These are phyloP conservation scores for Dendrocincla fuliginosa DNA, from an alignment of 2,797 vertebrate genomes.

Conservation along the genomic window DNA sequence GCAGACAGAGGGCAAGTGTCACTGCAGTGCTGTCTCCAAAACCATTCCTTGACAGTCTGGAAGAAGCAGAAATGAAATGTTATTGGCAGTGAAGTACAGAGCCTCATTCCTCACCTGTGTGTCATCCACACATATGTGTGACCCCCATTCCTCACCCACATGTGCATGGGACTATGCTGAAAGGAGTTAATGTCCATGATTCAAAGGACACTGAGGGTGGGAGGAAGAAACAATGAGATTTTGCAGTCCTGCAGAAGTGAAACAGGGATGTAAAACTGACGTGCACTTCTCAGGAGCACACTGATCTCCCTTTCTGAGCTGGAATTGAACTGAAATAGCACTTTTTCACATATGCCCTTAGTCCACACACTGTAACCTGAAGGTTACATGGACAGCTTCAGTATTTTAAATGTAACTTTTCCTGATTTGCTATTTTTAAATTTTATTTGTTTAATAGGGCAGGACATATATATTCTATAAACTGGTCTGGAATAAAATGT, in stretches of 20 bases:
- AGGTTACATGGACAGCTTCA: neutral
- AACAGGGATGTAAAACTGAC: neutral
- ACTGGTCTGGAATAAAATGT: neutral
- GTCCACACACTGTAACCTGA: neutral
- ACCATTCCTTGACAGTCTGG: conserved; percentile 82
- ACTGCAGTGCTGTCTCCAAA: conserved; percentile 76
- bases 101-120: neutral
- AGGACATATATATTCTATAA: rapidly evolving
- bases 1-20: conserved; percentile 76
- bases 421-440: rapidly evolving
- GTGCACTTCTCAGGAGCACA: neutral
- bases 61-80: neutral
- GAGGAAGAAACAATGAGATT: neutral
- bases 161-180: neutral
- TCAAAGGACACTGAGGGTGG: neutral
- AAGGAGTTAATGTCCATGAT: neutral
- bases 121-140: rapidly evolving
- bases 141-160: neutral
- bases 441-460: neutral
- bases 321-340: neutral
- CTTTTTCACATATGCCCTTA: neutral
- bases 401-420: neutral
- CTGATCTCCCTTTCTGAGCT: neutral
- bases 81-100: neutral
- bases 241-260: neutral